Evolutionary conservation across 2,797 vertebrate species (phyloP).

Genomic region (Pseudocheirus occidentalis): DNA sequence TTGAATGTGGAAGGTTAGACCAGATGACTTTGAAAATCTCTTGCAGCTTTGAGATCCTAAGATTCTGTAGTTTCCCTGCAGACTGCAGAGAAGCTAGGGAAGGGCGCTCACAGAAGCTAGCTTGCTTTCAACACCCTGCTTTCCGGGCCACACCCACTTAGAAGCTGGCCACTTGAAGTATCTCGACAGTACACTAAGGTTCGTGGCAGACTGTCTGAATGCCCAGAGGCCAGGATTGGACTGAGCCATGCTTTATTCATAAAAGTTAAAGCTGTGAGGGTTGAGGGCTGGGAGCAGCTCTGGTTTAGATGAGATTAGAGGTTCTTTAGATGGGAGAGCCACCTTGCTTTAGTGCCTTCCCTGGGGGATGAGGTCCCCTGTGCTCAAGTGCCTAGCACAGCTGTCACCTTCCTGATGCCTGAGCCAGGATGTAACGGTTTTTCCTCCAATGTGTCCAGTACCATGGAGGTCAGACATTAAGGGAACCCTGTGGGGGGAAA

Average conservation of each 20-base stretch:
- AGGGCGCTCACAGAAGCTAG: not conserved
- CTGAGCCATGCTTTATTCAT: not conserved
- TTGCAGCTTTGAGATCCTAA: not conserved
- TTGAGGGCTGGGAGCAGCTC: not conserved
- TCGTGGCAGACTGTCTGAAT: not conserved
- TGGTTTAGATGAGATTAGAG: not conserved
- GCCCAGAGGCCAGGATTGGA: not conserved
- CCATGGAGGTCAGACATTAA: not conserved
- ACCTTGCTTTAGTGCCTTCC: not conserved
- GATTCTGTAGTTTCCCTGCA: not conserved
- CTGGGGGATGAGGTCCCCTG: not conserved
- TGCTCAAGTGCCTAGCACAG: not conserved
- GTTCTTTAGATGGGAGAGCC: not conserved
- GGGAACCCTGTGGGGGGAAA: not conserved
- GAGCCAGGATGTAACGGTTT: not conserved
- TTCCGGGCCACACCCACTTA: not conserved
- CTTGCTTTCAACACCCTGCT: not conserved
- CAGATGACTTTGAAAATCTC: not conserved
- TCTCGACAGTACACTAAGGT: not conserved
- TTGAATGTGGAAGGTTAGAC: not conserved
- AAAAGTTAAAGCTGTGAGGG: not conserved
- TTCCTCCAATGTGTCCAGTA: not conserved
- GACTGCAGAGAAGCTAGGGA: not conserved
- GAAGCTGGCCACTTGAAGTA: not conserved
- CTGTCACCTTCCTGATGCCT: not conserved